A percentile compares a stretch with the other conserved stretches of the same genome.
These are phyloP conservation scores for Neodiprion fabricii DNA, from an alignment of 1,140 invertebrate genomes.

Conservation along the genomic window DNA sequence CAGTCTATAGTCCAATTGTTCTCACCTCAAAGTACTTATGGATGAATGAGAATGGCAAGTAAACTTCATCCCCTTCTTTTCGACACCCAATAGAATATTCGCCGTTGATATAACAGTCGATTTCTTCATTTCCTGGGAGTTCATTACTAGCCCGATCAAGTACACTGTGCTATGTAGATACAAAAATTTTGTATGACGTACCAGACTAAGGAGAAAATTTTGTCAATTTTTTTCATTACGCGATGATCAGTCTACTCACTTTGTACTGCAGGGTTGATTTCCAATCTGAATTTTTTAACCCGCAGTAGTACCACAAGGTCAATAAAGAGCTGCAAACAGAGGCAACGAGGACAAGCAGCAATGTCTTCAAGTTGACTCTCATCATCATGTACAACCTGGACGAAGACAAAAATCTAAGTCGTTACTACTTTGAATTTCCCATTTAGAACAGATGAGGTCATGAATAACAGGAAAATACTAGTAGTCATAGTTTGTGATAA, in stretches of 20 bases:
- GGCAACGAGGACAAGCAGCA: conserved; percentile 51
- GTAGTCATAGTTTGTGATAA: too few relatives aligned
- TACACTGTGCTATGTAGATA: not conserved
- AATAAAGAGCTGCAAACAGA: conserved; percentile 55
- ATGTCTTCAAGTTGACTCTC: conserved; percentile 59
- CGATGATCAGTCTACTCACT: conserved; percentile 16
- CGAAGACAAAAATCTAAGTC: not conserved
- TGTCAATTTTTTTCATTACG: too few relatives aligned
- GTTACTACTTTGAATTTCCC: too few relatives aligned
- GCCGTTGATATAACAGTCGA: conserved; percentile 90
- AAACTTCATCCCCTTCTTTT: conserved; percentile 87
- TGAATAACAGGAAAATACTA: too few relatives aligned
- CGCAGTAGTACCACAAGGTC: conserved; percentile 58
- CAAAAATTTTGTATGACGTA: not conserved
- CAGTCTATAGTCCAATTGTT: conserved; percentile 14
- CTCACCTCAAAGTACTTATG: conserved; percentile 93
- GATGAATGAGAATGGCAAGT: conserved; percentile 91
- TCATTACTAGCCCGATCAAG: conserved; percentile 33
- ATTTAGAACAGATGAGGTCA: too few relatives aligned
- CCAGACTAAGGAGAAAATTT: too few relatives aligned
- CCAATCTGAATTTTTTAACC: conserved; percentile 39
- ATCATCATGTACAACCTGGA: conserved; percentile 56
- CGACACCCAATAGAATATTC: conserved; percentile 85
- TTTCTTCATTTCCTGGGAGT: conserved; percentile 70
- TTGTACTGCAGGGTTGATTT: conserved; percentile 24